These are phyloP conservation scores for Synanthedon vespiformis DNA, from an alignment of 2,888 invertebrate species.

Conservation along the genomic window DNA sequence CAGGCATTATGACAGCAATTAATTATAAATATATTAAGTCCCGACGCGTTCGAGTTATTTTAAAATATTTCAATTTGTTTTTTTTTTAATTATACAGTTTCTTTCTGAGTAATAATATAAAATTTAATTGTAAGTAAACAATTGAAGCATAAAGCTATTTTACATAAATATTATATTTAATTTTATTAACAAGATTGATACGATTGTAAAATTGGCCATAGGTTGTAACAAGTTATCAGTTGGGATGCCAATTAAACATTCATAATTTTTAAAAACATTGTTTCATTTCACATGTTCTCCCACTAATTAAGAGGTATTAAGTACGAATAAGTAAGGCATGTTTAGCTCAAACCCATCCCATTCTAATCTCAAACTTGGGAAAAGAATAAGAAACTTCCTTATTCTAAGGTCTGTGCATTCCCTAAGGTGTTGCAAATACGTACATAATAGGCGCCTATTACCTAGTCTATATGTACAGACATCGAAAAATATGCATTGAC, in stretches of 20 bases:
- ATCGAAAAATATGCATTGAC: no score
- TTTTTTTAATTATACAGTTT: slow-evolving; percentile 51
- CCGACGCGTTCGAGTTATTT: not conserved
- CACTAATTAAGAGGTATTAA: not conserved
- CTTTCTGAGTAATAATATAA: slow-evolving; percentile 66
- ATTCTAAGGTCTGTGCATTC: no score
- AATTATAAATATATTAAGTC: no score
- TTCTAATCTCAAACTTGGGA: no score
- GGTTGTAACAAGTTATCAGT: slow-evolving; percentile 69
- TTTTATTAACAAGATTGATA: slow-evolving; percentile 65
- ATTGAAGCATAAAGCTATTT: slow-evolving; percentile 69
- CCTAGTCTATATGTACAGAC: no score
- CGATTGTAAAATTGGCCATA: slow-evolving; percentile 69
- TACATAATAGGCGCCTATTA: no score
- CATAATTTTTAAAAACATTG: slow-evolving; percentile 60
- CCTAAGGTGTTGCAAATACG: no score
- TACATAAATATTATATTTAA: slow-evolving; percentile 71
- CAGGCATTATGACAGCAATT: no score
- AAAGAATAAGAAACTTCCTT: no score
- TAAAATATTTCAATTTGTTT: slow-evolving; percentile 18
- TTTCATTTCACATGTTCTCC: slow-evolving; percentile 32
- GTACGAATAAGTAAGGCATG: no score
- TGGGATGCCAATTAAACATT: slow-evolving; percentile 71
- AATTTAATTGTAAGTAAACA: slow-evolving; percentile 69
- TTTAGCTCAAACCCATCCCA: no score